These are phyloP conservation scores for Melanotaenia trifasciata DNA, from an alignment of 2,797 vertebrate genomes.

Conservation along the genomic window DNA sequence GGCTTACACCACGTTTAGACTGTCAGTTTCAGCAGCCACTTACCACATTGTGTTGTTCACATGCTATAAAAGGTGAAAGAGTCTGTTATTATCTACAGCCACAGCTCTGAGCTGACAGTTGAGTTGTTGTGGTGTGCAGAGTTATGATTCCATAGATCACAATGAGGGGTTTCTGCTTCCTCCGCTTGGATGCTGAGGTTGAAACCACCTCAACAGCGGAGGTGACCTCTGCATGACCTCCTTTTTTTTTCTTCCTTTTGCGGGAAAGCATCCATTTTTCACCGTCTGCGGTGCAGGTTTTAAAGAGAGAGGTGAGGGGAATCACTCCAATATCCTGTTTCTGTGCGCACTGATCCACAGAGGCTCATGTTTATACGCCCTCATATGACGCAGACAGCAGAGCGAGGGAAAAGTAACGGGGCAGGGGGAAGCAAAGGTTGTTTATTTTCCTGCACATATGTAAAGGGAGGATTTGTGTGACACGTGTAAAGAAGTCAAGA, in stretches of 20 bases:
- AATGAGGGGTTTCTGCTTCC: conserved; percentile 22
- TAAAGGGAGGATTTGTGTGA: conserved; percentile 66
- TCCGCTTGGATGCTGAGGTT: conserved; percentile 32
- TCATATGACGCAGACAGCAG: conserved; percentile 47
- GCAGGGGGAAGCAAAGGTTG: conserved; percentile 23
- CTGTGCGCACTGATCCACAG: conserved; percentile 58
- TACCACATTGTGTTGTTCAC: not conserved
- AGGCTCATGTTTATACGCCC: conserved; percentile 64
- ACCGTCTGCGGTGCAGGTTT: conserved; percentile 54
- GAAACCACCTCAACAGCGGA: conserved; percentile 27
- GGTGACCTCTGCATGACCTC: conserved; percentile 39
- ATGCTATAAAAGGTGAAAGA: not conserved
- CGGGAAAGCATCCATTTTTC: conserved; percentile 38
- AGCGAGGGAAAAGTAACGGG: conserved; percentile 13
- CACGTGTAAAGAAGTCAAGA: conserved; percentile 51
- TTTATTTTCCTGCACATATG: conserved; percentile 62
- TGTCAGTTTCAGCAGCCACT: not conserved
- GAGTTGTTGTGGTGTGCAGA: conserved; percentile 11
- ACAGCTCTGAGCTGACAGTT: not conserved
- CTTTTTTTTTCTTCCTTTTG: conserved; percentile 15
- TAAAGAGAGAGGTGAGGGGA: conserved; percentile 55
- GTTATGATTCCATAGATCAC: conserved; percentile 18
- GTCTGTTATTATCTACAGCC: not conserved
- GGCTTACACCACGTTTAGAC: not conserved
- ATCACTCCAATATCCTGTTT: conserved; percentile 71